Conservation (phyloP, 2,797 vertebrate genomes). For the Megalops cyprinoides region DNA sequence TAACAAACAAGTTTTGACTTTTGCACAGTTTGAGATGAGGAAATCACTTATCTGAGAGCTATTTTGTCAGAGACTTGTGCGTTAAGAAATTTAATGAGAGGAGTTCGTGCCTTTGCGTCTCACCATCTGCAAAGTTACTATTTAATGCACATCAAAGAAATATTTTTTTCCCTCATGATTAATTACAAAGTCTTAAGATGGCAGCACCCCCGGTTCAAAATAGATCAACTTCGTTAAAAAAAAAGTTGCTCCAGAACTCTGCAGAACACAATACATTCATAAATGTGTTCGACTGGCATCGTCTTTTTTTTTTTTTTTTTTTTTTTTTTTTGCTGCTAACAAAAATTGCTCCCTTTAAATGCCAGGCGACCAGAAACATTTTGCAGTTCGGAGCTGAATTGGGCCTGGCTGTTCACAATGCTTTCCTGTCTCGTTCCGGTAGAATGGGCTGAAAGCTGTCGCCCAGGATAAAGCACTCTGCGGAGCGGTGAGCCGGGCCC, state of each 20-base stretch:
- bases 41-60: neutral
- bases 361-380: neutral
- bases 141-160: conserved; percentile 12
- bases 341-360: neutral
- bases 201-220: neutral
- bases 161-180: neutral
- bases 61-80: neutral
- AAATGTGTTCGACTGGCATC: neutral
- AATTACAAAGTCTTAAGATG: conserved; percentile 4
- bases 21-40: neutral
- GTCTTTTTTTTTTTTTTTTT: neutral
- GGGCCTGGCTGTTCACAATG: neutral
- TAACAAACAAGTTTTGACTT: neutral
- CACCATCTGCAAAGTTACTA: neutral
- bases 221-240: neutral
- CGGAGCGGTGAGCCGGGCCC: neutral
- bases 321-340: neutral
- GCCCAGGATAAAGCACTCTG: neutral
- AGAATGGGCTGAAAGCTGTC: conserved; percentile 21
- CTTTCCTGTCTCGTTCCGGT: neutral
- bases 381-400: neutral
- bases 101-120: neutral
- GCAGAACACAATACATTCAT: neutral
- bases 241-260: neutral
- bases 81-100: neutral